A percentile compares a stretch with the other conserved stretches of the same genome.
These are phyloP conservation scores for Drosophila ochracea DNA, from an alignment of 2,888 invertebrate species.

Conservation along the genomic window DNA sequence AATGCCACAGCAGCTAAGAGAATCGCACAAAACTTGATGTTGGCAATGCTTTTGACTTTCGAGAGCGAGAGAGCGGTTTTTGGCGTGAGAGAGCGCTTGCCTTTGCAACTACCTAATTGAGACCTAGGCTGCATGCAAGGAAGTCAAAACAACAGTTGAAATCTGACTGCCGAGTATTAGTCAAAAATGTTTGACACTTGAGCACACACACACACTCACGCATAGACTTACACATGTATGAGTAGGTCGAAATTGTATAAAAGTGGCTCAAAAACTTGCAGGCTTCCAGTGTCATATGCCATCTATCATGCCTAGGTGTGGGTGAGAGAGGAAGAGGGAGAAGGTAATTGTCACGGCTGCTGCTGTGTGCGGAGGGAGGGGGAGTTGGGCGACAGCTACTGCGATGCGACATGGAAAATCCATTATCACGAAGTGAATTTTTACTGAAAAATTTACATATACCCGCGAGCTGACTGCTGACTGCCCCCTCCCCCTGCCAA, in stretches of 20 bases:
- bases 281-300: slow-evolving; percentile 63
- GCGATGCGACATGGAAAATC: slow-evolving; percentile 83
- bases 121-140: slow-evolving; percentile 42
- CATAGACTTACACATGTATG: slow-evolving; percentile 27
- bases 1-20: slow-evolving; percentile 30
- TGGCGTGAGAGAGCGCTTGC: slow-evolving; percentile 46
- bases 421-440: slow-evolving; percentile 82
- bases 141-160: slow-evolving; percentile 40
- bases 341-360: slow-evolving; percentile 71
- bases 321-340: slow-evolving; percentile 30
- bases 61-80: slow-evolving; percentile 26
- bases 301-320: slow-evolving; percentile 66
- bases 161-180: slow-evolving; percentile 56
- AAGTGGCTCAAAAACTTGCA: slow-evolving; percentile 63
- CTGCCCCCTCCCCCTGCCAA: slow-evolving; percentile 1
- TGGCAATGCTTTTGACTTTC: slow-evolving; percentile 46
- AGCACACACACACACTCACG: slow-evolving; percentile 17
- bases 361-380: slow-evolving; percentile 1
- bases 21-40: background rate
- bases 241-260: slow-evolving; percentile 23
- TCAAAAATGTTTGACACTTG: slow-evolving; percentile 52
- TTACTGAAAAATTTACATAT: slow-evolving; percentile 81
- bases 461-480: slow-evolving; percentile 64
- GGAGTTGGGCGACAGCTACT: slow-evolving; percentile 31
- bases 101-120: slow-evolving; percentile 45